Percentiles rank a stretch among this genome's conserved stretches.
Evolutionary conservation across 2,797 vertebrate species (phyloP).

Genomic region (Coranthus polyacanthus): DNA sequence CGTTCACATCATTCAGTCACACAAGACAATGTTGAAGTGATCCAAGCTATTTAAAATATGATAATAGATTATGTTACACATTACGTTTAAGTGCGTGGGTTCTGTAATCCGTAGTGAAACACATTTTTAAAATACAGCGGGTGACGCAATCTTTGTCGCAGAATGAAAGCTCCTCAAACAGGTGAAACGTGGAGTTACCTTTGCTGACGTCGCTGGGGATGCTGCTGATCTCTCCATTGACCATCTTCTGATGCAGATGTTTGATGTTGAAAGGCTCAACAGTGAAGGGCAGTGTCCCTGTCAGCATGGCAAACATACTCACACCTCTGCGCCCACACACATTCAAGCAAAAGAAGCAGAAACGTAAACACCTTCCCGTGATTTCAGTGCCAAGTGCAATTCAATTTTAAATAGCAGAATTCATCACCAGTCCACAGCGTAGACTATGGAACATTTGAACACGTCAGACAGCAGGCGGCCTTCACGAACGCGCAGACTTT

Average conservation of each 20-base stretch:
- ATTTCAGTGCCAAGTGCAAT: neutral
- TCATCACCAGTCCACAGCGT: neutral
- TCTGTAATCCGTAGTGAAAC: too few species aligned
- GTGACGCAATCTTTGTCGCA: too few species aligned
- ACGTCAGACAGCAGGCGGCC: neutral
- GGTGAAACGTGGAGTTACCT: slow-evolving; percentile 71
- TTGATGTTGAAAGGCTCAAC: slow-evolving; percentile 91
- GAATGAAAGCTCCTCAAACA: neutral
- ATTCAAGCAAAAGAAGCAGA: neutral
- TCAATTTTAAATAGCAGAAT: neutral
- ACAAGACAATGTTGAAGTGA: too few species aligned
- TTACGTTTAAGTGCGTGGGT: too few species aligned
- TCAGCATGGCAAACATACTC: slow-evolving; percentile 90
- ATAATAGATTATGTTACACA: too few species aligned
- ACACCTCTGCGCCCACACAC: too few species aligned
- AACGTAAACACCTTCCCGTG: slow-evolving; percentile 22
- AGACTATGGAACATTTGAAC: neutral
- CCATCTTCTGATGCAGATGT: slow-evolving; percentile 90
- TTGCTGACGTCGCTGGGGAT: slow-evolving; percentile 87
- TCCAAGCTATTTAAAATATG: too few species aligned
- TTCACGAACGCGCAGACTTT: slow-evolving; percentile 3
- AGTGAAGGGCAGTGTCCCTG: slow-evolving; percentile 86
- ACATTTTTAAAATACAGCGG: too few species aligned
- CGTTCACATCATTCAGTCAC: too few species aligned
- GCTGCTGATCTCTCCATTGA: slow-evolving; percentile 86